A percentile compares a stretch with the other conserved stretches of the same genome.
Evolutionary conservation across 1,140 invertebrate species (phyloP).

Genomic region (Rhopalosiphum maidis): DNA sequence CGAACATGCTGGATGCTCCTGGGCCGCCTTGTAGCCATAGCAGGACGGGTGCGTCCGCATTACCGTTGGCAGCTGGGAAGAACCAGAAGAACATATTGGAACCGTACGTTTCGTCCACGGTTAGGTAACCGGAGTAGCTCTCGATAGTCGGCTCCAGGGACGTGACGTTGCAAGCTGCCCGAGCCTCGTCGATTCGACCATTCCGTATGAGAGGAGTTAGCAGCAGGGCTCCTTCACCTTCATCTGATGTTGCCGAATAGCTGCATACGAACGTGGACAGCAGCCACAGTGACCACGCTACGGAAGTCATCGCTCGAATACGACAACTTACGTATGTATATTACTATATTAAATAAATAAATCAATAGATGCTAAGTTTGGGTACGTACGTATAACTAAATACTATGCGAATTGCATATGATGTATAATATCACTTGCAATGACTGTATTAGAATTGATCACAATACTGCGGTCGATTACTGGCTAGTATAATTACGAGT

Average conservation of each 20-base stretch:
- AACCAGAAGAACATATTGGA: slow-evolving; percentile 81
- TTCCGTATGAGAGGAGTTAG: slow-evolving; percentile 58
- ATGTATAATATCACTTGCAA: too few species aligned
- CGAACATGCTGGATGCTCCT: slow-evolving; percentile 74
- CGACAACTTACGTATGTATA: too few species aligned
- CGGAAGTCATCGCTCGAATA: too few species aligned
- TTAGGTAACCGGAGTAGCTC: slow-evolving; percentile 74
- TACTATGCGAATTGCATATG: too few species aligned
- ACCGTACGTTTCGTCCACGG: slow-evolving; percentile 68
- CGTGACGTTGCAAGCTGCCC: slow-evolving; percentile 51
- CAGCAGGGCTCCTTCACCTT: slow-evolving; percentile 36
- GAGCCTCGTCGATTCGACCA: slow-evolving; percentile 56
- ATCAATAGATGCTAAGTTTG: too few species aligned
- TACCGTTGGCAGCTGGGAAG: slow-evolving; percentile 68
- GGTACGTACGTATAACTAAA: too few species aligned
- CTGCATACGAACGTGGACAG: neutral
- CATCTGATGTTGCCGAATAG: neutral
- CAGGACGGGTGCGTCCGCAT: slow-evolving; percentile 69
- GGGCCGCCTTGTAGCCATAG: slow-evolving; percentile 83
- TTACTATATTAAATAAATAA: too few species aligned
- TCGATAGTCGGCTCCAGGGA: slow-evolving; percentile 11
- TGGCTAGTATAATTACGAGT: too few species aligned
- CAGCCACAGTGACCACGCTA: neutral
- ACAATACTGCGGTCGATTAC: too few species aligned
- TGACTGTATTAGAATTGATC: too few species aligned